phyloP scores from a whole-genome alignment of 2,113 vertebrate genomes.

The Xyliphius kryptos region DNA sequence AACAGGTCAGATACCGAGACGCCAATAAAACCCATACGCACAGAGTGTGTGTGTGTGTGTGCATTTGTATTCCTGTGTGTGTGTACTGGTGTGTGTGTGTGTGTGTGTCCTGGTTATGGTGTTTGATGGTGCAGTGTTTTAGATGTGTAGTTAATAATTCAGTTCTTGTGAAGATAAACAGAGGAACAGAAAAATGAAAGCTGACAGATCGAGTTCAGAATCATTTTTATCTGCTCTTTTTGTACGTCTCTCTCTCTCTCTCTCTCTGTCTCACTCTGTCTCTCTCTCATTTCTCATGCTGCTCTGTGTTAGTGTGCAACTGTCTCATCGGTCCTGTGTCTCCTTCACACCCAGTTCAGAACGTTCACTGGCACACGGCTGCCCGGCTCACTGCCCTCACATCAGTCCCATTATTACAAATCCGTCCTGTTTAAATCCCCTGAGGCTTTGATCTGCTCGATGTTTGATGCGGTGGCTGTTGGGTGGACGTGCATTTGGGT shows the following conservation, averaged over 20 bases:
- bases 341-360: too few relatives aligned
- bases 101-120: constrained; percentile 51
- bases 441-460: too few relatives aligned
- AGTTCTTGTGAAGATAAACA: constrained; percentile 19
- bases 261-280: constrained; percentile 31
- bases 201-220: constrained; percentile 10
- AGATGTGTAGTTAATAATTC: constrained; percentile 63
- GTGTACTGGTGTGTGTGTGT: constrained; percentile 18
- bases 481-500: too few relatives aligned
- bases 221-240: neutral
- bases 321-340: too few relatives aligned
- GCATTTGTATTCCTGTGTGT: constrained; percentile 18
- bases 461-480: too few relatives aligned
- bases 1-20: too few relatives aligned
- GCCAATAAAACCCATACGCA: too few relatives aligned
- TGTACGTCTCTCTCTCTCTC: constrained; percentile 41
- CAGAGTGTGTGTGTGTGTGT: constrained; percentile 20
- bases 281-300: constrained; percentile 38
- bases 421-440: constrained; percentile 16
- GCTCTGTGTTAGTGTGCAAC: constrained; percentile 43
- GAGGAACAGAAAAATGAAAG: neutral
- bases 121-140: constrained; percentile 54
- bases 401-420: too few relatives aligned
- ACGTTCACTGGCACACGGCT: too few relatives aligned
- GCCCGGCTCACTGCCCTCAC: constrained; percentile 47